Conservation (phyloP, 2,888 invertebrate species). For the Himalopsyche anomala region DNA sequence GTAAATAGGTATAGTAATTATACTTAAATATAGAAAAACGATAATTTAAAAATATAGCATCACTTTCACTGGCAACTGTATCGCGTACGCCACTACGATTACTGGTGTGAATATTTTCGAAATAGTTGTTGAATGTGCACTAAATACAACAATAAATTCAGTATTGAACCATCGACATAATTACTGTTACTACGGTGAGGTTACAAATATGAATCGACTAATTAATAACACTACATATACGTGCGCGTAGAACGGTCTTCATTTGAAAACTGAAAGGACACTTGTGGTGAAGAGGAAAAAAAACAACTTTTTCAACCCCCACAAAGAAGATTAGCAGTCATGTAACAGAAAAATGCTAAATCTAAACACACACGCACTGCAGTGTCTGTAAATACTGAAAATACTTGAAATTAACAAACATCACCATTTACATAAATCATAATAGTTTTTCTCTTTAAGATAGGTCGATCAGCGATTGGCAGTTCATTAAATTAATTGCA, state of each 20-base stretch:
- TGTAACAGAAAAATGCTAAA: constrained; percentile 13
- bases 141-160: neutral
- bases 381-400: neutral
- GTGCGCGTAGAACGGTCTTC: constrained; percentile 31
- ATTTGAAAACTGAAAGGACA: constrained; percentile 27
- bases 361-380: constrained; percentile 13
- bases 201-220: neutral
- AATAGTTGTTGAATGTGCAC: neutral
- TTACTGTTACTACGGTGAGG: neutral
- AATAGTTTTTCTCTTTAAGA: no score
- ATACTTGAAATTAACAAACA: no score
- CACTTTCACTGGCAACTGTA: constrained; percentile 8
- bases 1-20: no score
- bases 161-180: neutral
- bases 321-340: constrained; percentile 22
- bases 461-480: no score
- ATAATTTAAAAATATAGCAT: neutral
- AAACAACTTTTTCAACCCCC: constrained; percentile 8
- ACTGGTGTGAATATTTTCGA: neutral
- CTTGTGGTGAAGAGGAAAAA: constrained; percentile 2
- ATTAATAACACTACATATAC: neutral
- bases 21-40: no score
- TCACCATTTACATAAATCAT: no score
- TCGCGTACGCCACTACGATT: neutral
- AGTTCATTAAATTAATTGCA: no score